Base-by-base conservation (phyloP, 1,140 invertebrate species). In the Papilio polytes region DNA sequence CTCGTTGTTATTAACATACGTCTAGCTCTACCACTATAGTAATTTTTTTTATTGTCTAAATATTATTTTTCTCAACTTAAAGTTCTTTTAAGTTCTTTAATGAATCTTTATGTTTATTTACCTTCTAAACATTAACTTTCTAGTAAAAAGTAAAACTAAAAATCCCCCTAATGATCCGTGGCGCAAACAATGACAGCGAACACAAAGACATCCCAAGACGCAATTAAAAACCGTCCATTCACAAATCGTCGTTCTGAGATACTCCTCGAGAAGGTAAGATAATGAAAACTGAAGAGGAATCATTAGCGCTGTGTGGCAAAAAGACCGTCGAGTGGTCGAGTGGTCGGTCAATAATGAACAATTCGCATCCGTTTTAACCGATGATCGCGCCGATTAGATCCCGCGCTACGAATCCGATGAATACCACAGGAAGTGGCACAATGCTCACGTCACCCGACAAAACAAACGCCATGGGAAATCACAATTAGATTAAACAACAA, bases 391-490 rank as follows among this genome's bases (percentile, higher is more conserved):
- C 86, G 87, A 89, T 88, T 88, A 82, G 81, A 66, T 70, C 83
- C 78, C 84, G 83, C 83, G 86, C 85, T 81, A 85, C 84, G 41
- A 84, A 82, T 74, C 74, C 85, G 85, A 82, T 89, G 88, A 88
- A 89, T 87, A 82, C 79, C 78, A 84, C 88, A 88, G 88, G 88
- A 90, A 88, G 85, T 86, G 53, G 80, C 82, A 90, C 88, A 89
- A 89, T 88, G 87, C 83, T 84, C 84, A 87, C 88, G 88, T 89
- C 90, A 90, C 84, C 86, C 85, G 87, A 87, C 89, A 91, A 89
- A 89, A 88, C 87, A 85, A 89, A 89, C 83, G 80, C 87, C 90
- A 91, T 93, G 91, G 90, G 91, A 93, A 92, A 90, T 89, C 90
- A 90, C 91, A 92, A 93, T 93, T 93, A 93, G 91, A 92, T 92